A percentile compares a stretch with the other conserved stretches of the same genome.
phyloP scores from a whole-genome alignment of 2,113 vertebrate genomes.

The Thamnophis sirtalis region DNA sequence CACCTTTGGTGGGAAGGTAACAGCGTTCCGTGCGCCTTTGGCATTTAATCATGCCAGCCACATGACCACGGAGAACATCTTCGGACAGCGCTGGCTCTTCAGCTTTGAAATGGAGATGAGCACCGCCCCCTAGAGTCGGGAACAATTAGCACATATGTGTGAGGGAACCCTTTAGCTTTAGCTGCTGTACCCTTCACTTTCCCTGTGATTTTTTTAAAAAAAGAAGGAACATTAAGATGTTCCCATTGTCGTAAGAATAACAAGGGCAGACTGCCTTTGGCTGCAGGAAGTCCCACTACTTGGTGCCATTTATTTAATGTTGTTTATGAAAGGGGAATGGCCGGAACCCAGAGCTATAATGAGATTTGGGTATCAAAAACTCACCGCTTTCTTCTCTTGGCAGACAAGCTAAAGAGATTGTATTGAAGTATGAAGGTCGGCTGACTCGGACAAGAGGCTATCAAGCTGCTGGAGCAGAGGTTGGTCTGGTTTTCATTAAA shows the following conservation, averaged over 20 bases:
- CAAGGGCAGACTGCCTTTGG: not conserved
- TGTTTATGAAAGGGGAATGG: not conserved
- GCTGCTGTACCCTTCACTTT: not conserved
- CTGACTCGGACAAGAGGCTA: conserved; percentile 94
- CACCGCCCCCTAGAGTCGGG: too few species aligned
- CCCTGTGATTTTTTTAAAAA: not conserved
- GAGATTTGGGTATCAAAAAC: fast-evolving
- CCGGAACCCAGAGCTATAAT: not conserved
- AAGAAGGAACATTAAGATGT: not conserved
- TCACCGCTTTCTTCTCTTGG: not conserved
- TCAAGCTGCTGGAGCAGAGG: conserved; percentile 95
- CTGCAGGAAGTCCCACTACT: not conserved
- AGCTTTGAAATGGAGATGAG: too few species aligned
- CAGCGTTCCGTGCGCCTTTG: too few species aligned
- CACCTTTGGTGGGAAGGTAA: too few species aligned
- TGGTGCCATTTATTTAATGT: not conserved
- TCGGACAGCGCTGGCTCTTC: too few species aligned
- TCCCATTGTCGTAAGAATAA: not conserved
- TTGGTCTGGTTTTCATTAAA: conserved; percentile 50
- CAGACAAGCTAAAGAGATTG: conserved; percentile 91
- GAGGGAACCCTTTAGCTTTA: too few species aligned
- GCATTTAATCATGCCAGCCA: too few species aligned
- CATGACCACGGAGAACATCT: too few species aligned
- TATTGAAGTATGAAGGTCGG: conserved; percentile 90
- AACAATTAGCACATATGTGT: too few species aligned